Percentiles rank a stretch among this genome's conserved stretches.
phyloP scores from a whole-genome alignment of 2,113 vertebrate genomes.

The Nesogale talazaci region DNA sequence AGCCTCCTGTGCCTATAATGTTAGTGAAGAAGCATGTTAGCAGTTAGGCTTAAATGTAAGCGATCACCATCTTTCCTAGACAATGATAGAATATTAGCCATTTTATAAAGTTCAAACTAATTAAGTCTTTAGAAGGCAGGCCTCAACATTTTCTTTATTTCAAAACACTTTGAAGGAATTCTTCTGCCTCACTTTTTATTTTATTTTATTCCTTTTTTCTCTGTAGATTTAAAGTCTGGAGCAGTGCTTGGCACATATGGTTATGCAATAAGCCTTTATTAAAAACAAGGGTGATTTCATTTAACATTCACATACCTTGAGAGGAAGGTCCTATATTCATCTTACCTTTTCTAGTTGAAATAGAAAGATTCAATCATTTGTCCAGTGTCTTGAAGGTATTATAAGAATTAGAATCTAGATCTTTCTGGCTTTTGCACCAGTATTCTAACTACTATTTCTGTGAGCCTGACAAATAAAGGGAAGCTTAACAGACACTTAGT shows the following conservation, averaged over 20 bases:
- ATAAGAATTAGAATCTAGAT: not conserved
- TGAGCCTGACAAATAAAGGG: not conserved
- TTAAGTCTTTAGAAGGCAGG: not conserved
- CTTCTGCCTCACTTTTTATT: too few species aligned
- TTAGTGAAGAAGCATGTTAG: not conserved
- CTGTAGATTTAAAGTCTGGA: not conserved
- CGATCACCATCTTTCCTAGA: not conserved
- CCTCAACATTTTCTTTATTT: not conserved
- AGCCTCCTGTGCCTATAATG: not conserved
- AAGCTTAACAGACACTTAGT: not conserved
- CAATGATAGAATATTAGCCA: not conserved
- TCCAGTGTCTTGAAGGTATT: not conserved
- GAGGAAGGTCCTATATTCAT: not conserved
- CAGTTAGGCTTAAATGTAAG: not conserved
- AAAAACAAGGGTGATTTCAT: not conserved
- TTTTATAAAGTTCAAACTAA: not conserved
- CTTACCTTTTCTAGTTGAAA: not conserved
- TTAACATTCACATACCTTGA: not conserved
- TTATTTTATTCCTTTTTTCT: not conserved
- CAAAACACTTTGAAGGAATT: not conserved
- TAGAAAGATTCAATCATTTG: not conserved
- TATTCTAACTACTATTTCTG: not conserved
- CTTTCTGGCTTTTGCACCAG: not conserved
- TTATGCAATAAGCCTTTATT: not conserved
- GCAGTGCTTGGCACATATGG: not conserved